phyloP scores from a whole-genome alignment of 1,140 invertebrate genomes.

The Drosophila parvula region DNA sequence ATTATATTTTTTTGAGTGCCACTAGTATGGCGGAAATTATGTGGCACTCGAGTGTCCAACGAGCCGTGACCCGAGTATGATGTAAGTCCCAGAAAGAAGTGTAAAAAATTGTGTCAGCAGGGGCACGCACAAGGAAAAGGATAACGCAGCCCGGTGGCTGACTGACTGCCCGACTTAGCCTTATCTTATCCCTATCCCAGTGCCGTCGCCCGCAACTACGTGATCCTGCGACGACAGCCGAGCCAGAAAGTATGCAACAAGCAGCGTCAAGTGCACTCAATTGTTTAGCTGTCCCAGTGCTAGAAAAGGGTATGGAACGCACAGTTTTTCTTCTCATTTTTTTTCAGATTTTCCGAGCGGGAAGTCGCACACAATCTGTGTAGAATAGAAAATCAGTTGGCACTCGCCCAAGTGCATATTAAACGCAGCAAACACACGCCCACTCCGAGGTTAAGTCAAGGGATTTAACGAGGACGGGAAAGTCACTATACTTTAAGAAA shows the following conservation, averaged over 20 bases:
- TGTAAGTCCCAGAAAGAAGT: slow-evolving; percentile 59
- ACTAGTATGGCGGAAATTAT: slow-evolving; percentile 60
- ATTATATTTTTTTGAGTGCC: slow-evolving; percentile 2
- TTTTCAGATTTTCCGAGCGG: slow-evolving; percentile 5
- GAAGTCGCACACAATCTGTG: slow-evolving; percentile 22
- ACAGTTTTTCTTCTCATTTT: not conserved
- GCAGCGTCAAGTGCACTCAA: slow-evolving; percentile 66
- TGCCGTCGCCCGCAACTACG: slow-evolving; percentile 15
- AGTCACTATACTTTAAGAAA: not conserved
- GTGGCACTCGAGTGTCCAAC: slow-evolving; percentile 73
- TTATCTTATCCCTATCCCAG: slow-evolving; percentile 14
- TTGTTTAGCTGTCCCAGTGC: slow-evolving; percentile 56
- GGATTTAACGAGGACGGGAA: slow-evolving; percentile 14
- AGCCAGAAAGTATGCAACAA: slow-evolving; percentile 71
- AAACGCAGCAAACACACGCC: slow-evolving; percentile 40
- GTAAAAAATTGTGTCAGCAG: slow-evolving; percentile 70
- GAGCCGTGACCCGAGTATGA: slow-evolving; percentile 67
- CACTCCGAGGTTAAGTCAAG: not conserved
- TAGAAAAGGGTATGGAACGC: slow-evolving; percentile 1
- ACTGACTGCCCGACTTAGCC: slow-evolving; percentile 55
- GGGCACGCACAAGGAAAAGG: slow-evolving; percentile 59
- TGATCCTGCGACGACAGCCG: slow-evolving; percentile 44
- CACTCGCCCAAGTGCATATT: slow-evolving; percentile 69
- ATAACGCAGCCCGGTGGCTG: slow-evolving; percentile 23
- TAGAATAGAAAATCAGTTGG: slow-evolving; percentile 64